Base-by-base conservation (phyloP, 2,888 invertebrate genomes). In the Serrognathus titanus region DNA sequence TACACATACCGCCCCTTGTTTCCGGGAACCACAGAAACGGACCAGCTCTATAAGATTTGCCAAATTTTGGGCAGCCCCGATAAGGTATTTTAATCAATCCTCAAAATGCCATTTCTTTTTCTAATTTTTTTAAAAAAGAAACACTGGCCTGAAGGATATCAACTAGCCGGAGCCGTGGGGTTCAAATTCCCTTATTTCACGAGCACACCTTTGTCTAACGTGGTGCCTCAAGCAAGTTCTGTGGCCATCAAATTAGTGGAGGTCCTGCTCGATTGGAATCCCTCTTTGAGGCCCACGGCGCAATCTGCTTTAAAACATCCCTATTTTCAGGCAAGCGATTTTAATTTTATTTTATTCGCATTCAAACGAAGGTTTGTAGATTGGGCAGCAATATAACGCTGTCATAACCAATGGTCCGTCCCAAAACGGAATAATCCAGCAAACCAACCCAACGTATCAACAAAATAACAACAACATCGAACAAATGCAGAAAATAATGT, bases 1-100 rank as follows among this genome's bases (percentile, higher is more conserved):
- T 97, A 97, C 77, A 96, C 96, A 39, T 90, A 94, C 71, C 85
- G 97, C 45, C 97, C 97, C 0, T 81, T 97, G 31, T 97, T 97
- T 78, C 97, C 97, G 0, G 97, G 97, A 3, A 94, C 92, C 70
- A 95, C 94, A 62, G 97, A 97, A 80, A 94, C 97, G 61, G 97
- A 97, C 78, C 94, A 97, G 80, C 85, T 97, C 60, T 97, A 96
- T 75, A 95, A 94, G 79, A 92, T 97, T 65, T 94, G 94, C 76
- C 91, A 94, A 5, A 86, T 96, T 61, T 83, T 96, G 63, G 97
- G 97, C 50, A 94, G 96, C 11, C 97, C 97, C 0, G 90, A 88
- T 63, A 90, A 89, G 81, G 90, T 90, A 75, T 59, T 9, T 40
- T 12, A n/a, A 11, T 8, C 16, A 12, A 12, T 40, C 24, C n/a